phyloP scores from a whole-genome alignment of 2,797 vertebrate species.

The Sternotherus odoratus region DNA sequence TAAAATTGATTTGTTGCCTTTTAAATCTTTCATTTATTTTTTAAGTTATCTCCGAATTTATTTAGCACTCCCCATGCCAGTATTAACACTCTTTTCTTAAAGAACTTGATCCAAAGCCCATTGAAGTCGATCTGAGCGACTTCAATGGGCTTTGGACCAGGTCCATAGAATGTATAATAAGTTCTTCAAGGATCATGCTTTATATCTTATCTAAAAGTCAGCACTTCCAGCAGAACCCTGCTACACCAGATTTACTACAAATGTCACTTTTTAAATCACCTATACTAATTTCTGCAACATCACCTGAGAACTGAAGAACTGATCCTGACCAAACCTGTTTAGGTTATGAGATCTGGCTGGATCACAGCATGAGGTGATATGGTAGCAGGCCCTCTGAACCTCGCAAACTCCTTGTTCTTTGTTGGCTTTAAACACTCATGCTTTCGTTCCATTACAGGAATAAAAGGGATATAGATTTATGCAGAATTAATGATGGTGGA shows the following conservation, averaged over 20 bases:
- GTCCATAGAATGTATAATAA: conserved; percentile 34
- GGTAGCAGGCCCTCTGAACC: background rate
- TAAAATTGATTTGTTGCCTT: conserved; percentile 34
- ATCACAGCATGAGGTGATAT: background rate
- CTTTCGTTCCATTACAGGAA: background rate
- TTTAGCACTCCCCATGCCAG: conserved; percentile 3
- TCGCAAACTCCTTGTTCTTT: conserved; percentile 9
- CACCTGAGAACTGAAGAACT: background rate
- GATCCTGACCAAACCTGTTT: background rate
- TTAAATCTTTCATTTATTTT: background rate
- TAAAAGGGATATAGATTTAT: background rate
- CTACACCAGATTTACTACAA: background rate
- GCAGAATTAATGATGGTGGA: background rate
- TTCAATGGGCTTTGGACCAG: conserved; percentile 50
- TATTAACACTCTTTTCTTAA: conserved; percentile 38
- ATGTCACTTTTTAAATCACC: background rate
- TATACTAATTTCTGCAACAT: background rate
- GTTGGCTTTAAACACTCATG: background rate
- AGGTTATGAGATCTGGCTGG: background rate
- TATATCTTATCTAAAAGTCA: conserved; percentile 33
- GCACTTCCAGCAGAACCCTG: background rate
- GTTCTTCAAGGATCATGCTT: conserved; percentile 37
- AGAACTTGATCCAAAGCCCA: conserved; percentile 53
- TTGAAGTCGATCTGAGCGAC: conserved; percentile 57
- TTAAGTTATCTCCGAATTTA: conserved; percentile 28